A percentile compares a stretch with the other conserved stretches of the same genome.
Evolutionary conservation across 2,113 vertebrate species (phyloP).

Genomic region (Mohoua ochrocephala): DNA sequence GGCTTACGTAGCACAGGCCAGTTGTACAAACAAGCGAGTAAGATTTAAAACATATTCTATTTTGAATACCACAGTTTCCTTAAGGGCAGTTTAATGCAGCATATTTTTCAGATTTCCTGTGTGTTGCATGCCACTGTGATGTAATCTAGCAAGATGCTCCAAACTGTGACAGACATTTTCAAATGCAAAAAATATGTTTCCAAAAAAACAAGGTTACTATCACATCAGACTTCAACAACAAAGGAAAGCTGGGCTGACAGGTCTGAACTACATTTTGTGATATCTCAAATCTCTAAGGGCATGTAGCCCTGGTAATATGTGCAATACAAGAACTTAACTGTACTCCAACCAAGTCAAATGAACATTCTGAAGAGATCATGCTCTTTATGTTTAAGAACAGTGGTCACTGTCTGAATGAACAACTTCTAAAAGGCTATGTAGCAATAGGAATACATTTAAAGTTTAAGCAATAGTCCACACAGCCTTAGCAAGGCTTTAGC

Average conservation of each 20-base stretch:
- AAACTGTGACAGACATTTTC: constrained; percentile 55
- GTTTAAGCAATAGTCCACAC: background rate
- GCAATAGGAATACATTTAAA: background rate
- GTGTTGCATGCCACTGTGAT: constrained; percentile 64
- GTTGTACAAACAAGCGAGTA: constrained; percentile 59
- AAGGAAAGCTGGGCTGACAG: background rate
- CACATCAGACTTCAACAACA: constrained; percentile 4
- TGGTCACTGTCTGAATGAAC: background rate
- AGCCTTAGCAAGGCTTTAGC: background rate
- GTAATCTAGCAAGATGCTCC: constrained; percentile 51
- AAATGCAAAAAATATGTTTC: constrained; percentile 59
- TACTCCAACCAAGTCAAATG: background rate
- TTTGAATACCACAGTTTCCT: constrained; percentile 60
- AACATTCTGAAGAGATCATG: background rate
- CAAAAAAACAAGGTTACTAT: constrained; percentile 30
- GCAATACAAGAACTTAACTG: background rate
- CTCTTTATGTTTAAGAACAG: background rate
- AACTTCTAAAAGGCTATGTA: background rate
- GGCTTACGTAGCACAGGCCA: background rate
- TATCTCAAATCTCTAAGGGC: background rate
- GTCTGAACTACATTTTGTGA: background rate
- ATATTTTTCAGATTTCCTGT: constrained; percentile 67
- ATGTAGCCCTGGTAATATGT: background rate
- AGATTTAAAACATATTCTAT: constrained; percentile 69
- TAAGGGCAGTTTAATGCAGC: constrained; percentile 59